Conservation (phyloP, 2,797 vertebrate genomes). For the Hypotaenidia okinawae region DNA sequence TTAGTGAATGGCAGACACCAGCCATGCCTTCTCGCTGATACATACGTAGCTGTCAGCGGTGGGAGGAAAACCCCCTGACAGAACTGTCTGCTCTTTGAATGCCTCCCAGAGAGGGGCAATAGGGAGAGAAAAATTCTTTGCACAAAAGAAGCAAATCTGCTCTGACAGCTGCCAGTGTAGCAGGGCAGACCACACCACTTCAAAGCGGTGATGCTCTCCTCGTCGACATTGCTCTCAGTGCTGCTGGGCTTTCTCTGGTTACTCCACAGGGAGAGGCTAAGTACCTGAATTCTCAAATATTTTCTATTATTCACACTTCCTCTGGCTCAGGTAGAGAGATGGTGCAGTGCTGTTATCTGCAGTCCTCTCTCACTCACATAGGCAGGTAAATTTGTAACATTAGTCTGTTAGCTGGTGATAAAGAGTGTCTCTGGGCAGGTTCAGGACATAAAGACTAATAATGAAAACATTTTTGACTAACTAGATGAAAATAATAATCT, state of each 20-base stretch:
- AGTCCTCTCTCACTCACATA: constrained; percentile 10
- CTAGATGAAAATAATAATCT: neutral
- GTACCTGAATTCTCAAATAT: constrained; percentile 3
- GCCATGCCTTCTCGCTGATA: neutral
- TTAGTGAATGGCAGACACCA: neutral
- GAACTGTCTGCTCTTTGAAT: neutral
- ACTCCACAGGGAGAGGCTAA: neutral
- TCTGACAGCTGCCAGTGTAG: neutral
- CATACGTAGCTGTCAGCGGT: neutral
- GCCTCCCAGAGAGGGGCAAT: neutral
- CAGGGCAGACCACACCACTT: neutral
- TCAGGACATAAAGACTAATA: neutral
- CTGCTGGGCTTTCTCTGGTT: neutral
- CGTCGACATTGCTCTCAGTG: neutral
- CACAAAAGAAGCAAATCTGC: constrained; percentile 15
- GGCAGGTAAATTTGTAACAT: constrained; percentile 48
- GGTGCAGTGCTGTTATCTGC: constrained; percentile 49
- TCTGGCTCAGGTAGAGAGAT: constrained; percentile 1
- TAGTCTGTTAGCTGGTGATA: constrained; percentile 63
- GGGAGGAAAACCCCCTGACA: neutral
- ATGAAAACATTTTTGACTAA: neutral
- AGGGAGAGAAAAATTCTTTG: neutral
- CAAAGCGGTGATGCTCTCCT: neutral
- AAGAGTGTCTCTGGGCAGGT: constrained; percentile 32
- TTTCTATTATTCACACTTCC: constrained; percentile 50